Evolutionary conservation across 2,113 vertebrate species (phyloP).

Genomic region (Condylura cristata): DNA sequence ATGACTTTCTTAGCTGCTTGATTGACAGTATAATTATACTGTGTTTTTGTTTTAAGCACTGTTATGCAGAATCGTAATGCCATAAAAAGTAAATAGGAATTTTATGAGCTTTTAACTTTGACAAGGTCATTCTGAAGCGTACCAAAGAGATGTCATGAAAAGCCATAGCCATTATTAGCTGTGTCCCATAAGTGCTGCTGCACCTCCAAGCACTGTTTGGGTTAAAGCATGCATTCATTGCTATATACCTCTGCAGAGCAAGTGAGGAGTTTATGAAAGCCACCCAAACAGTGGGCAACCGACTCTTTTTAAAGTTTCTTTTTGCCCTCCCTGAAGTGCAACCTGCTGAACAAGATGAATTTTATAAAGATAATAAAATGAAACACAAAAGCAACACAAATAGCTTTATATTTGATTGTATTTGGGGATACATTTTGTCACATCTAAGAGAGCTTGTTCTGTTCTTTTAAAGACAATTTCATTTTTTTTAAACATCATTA

Average conservation of each 20-base stretch:
- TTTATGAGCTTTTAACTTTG: constrained; percentile 89
- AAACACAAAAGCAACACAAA: neutral
- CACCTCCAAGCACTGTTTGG: constrained; percentile 67
- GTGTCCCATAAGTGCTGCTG: constrained; percentile 72
- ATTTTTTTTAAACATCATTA: too few relatives aligned
- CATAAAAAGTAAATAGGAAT: constrained; percentile 86
- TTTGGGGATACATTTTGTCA: neutral
- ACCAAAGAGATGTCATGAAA: constrained; percentile 82
- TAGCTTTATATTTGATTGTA: neutral
- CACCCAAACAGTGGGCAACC: neutral
- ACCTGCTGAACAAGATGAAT: neutral
- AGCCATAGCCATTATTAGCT: constrained; percentile 78
- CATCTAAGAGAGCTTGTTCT: neutral
- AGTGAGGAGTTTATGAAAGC: neutral
- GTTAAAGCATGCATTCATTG: neutral
- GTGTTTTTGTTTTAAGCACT: constrained; percentile 88
- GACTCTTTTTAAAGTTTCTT: neutral
- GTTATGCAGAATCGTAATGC: constrained; percentile 86
- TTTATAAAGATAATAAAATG: neutral
- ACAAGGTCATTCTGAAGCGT: constrained; percentile 86
- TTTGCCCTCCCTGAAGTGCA: neutral
- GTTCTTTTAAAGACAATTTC: too few relatives aligned
- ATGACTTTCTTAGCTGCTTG: constrained; percentile 86
- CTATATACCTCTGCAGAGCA: neutral
- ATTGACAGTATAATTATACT: constrained; percentile 88